Conservation (phyloP, 2,113 vertebrate species). For the Catharus fuscescens region DNA sequence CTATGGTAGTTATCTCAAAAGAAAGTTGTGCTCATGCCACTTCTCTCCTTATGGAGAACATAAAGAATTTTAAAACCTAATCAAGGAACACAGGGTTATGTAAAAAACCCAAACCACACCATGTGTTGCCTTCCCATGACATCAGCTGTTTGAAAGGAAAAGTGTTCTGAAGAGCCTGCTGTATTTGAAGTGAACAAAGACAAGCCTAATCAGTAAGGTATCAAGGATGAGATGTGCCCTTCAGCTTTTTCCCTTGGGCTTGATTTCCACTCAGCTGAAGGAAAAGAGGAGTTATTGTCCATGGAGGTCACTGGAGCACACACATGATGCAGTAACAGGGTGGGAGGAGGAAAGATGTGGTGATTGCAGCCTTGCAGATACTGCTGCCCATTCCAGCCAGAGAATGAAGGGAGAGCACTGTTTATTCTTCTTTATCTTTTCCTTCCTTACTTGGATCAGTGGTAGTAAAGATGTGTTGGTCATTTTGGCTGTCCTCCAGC, state of each 20-base stretch:
- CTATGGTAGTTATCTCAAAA: neutral
- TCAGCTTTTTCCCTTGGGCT: neutral
- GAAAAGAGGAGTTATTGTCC: neutral
- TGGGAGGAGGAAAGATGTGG: neutral
- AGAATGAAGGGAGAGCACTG: neutral
- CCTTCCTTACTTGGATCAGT: neutral
- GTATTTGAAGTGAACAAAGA: neutral
- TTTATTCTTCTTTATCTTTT: constrained; percentile 31
- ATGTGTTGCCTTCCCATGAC: neutral
- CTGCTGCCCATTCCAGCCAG: neutral
- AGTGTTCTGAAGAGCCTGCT: neutral
- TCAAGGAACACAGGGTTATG: neutral
- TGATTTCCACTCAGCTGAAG: neutral
- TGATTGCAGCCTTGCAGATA: neutral
- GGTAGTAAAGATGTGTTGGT: neutral
- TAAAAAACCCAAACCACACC: neutral
- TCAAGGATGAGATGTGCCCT: neutral
- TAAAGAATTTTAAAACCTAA: neutral
- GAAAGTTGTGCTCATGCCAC: neutral
- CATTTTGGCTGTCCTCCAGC: constrained; percentile 29
- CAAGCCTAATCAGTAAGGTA: neutral
- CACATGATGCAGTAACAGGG: fast-evolving
- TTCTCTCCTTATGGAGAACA: neutral
- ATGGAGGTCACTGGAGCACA: neutral
- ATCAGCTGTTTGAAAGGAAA: neutral